Percentiles rank a stretch among this genome's conserved stretches.
These are phyloP conservation scores for Donacobius atricapilla DNA, from an alignment of 2,113 vertebrate species.

Conservation along the genomic window DNA sequence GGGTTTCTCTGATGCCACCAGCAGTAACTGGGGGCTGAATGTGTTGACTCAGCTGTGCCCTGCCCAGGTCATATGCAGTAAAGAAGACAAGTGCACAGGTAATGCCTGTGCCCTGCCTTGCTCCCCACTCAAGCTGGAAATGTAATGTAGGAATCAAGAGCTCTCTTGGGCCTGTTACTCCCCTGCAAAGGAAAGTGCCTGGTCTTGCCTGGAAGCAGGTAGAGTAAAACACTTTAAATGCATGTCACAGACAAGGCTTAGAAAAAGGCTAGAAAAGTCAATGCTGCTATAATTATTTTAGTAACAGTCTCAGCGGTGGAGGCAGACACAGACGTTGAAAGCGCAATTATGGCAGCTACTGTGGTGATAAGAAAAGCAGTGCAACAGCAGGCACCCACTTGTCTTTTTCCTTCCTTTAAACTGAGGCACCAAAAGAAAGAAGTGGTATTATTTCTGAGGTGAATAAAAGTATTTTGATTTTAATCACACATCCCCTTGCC, in stretches of 20 bases:
- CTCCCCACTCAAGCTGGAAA: not conserved
- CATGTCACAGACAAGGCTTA: slow-evolving; percentile 1
- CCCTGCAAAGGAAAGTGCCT: not conserved
- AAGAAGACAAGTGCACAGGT: not conserved
- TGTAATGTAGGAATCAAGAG: not conserved
- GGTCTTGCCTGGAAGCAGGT: not conserved
- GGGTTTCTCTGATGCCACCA: not conserved
- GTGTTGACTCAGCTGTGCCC: not conserved
- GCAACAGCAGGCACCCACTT: not conserved
- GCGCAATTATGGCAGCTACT: not conserved
- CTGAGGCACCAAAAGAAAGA: not conserved
- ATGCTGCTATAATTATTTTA: slow-evolving; percentile 21
- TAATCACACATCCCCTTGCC: not conserved
- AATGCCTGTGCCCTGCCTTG: not conserved
- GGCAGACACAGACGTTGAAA: not conserved
- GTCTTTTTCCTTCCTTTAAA: slow-evolving; percentile 3
- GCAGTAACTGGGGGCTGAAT: fast-evolving
- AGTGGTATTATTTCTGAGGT: not conserved
- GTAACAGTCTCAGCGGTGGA: not conserved
- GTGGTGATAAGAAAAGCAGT: not conserved
- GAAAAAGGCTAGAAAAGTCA: not conserved
- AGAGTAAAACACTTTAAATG: slow-evolving; percentile 21
- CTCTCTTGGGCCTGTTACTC: not conserved
- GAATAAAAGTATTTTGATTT: slow-evolving; percentile 1
- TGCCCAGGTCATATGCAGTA: not conserved